A percentile compares a stretch with the other conserved stretches of the same genome.
phyloP scores from a whole-genome alignment of 1,140 invertebrate genomes.

The Hypothenemus hampei region DNA sequence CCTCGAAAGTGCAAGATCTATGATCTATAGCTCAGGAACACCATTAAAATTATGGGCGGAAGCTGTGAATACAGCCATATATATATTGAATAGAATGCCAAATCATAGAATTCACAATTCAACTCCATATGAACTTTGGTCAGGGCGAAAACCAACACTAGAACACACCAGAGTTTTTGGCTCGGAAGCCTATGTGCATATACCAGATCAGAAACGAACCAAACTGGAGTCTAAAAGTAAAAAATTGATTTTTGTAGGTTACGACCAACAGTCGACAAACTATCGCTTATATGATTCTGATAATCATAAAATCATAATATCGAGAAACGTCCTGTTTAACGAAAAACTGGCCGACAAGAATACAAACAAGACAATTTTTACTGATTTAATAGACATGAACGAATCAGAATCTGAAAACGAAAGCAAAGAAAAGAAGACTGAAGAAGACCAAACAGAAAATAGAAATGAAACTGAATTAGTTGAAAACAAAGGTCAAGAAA shows the following conservation, averaged over 20 bases:
- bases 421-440: background rate
- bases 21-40: constrained; percentile 39
- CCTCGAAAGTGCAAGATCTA: constrained; percentile 37
- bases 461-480: too few relatives aligned
- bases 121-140: constrained; percentile 29
- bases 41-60: constrained; percentile 44
- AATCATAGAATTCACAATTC: constrained; percentile 14
- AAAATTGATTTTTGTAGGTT: constrained; percentile 27
- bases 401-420: background rate
- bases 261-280: constrained; percentile 16
- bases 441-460: background rate
- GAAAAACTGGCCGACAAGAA: constrained; percentile 1
- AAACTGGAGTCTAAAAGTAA: constrained; percentile 30
- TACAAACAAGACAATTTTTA: background rate
- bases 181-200: constrained; percentile 30
- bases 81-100: constrained; percentile 44
- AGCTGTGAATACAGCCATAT: constrained; percentile 44
- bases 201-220: constrained; percentile 23
- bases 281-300: constrained; percentile 11
- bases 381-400: background rate
- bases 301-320: constrained; percentile 3
- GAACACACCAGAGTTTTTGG: constrained; percentile 39
- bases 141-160: constrained; percentile 23
- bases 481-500: too few relatives aligned
- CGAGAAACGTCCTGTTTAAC: constrained; percentile 11